Conservation (phyloP, 1,140 invertebrate genomes). For the Trichonephila inaurata region DNA sequence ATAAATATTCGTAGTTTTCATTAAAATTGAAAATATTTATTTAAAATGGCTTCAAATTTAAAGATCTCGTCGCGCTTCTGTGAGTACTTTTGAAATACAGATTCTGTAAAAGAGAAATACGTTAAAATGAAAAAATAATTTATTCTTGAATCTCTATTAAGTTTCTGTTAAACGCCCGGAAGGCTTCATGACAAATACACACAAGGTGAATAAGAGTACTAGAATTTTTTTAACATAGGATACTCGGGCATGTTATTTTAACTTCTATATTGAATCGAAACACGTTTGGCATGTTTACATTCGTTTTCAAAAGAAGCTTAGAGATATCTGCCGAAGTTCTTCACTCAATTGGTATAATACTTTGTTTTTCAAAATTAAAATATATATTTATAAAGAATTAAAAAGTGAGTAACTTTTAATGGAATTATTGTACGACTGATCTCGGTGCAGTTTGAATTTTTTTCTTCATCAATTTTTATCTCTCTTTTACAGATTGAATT, state of each 20-base stretch:
- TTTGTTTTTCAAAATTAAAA: too few relatives aligned
- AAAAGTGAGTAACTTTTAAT: too few relatives aligned
- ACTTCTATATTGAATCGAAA: background rate
- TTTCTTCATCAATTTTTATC: too few relatives aligned
- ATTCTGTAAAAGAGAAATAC: slow-evolving; percentile 17
- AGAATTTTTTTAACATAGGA: background rate
- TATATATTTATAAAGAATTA: too few relatives aligned
- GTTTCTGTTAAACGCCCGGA: background rate
- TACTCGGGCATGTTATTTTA: background rate
- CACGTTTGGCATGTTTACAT: too few relatives aligned
- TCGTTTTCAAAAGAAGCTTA: too few relatives aligned
- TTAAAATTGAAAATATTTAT: slow-evolving; percentile 58
- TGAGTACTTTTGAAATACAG: slow-evolving; percentile 18
- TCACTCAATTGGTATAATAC: too few relatives aligned
- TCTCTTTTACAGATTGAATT: too few relatives aligned
- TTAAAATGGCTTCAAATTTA: slow-evolving; percentile 54
- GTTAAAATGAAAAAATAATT: background rate
- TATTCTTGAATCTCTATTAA: background rate
- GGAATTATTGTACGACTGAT: too few relatives aligned
- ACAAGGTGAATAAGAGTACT: background rate
- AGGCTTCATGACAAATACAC: background rate
- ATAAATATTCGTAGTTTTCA: slow-evolving; percentile 30
- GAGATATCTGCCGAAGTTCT: too few relatives aligned
- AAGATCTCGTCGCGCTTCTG: background rate
- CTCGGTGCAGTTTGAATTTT: too few relatives aligned